Evolutionary conservation across 1,140 invertebrate species (phyloP), one percentile per base, ranked within the genome.

Genomic region (Anthonomus grandis): DNA sequence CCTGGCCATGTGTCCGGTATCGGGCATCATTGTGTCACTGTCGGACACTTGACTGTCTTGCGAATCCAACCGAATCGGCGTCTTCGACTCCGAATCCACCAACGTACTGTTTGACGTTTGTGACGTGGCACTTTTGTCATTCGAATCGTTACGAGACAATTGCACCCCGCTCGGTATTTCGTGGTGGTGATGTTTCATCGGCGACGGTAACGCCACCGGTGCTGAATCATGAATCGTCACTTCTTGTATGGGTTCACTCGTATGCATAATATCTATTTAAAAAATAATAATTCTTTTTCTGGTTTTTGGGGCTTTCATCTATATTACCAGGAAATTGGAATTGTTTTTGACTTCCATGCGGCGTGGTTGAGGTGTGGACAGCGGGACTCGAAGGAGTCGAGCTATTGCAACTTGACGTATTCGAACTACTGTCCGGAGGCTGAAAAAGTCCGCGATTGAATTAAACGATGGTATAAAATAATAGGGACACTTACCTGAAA

Each of bases 301-400:
- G n/a, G n/a, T n/a, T n/a, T n/a, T n/a, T n/a, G n/a, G n/a, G n/a
- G n/a, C n/a, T n/a, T n/a, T n/a, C n/a, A n/a, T n/a, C n/a, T n/a
- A n/a, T n/a, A n/a, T 63, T 55, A 89, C 87, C 89, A 71, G 91
- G 91, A 80, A 94, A 95, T 71, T 90, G 83, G 73, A 95, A 95
- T 73, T 81, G 82, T 64, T 75, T 79, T 44, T 73, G 57, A 46
- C 70, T 74, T 62, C 71, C 69, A 34, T 71, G 69, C 3, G 76
- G 72, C 64, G 77, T 70, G 67, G 79, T 80, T 57, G 81, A 81
- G 70, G 76, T 75, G 64, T 86, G 78, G 41, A 91, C 80, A 58
- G 93, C 93, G 50, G 94, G 94, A 76, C 92, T 95, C 64, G 92
- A 95, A 60, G 93, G 93, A 54, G 93, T 93, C 57, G 93, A 96